These are phyloP conservation scores for Prenolepis imparis DNA, from an alignment of 2,888 invertebrate species.

Conservation along the genomic window DNA sequence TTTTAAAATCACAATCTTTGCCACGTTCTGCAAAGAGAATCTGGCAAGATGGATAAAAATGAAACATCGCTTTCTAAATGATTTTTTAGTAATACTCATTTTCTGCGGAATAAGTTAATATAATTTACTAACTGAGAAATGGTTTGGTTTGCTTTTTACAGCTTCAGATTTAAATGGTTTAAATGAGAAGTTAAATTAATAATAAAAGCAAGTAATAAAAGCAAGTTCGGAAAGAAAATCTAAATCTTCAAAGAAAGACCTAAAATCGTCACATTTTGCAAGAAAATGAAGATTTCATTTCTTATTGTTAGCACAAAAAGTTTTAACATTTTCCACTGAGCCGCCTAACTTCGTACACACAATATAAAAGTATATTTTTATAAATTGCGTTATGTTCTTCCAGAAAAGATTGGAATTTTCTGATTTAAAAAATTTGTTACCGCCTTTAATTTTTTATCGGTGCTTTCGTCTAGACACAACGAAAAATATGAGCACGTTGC, in stretches of 20 bases:
- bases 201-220: no score
- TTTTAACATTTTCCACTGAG: conserved; percentile 11
- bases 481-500: neutral
- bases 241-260: no score
- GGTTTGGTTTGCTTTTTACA: neutral
- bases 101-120: no score
- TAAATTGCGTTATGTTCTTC: no score
- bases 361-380: neutral
- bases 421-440: no score
- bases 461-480: conserved; percentile 5
- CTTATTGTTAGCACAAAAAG: conserved; percentile 24
- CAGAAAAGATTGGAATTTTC: no score
- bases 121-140: no score
- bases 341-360: neutral
- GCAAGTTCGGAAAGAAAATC: no score
- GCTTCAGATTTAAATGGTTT: neutral
- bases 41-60: neutral
- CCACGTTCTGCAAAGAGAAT: neutral
- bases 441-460: no score
- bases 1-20: neutral
- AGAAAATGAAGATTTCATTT: conserved; percentile 22
- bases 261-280: neutral
- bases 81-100: neutral
- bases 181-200: no score
- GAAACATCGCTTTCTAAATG: neutral